These are phyloP conservation scores for Parascotia fuliginaria DNA, from an alignment of 2,888 invertebrate genomes.

Conservation along the genomic window DNA sequence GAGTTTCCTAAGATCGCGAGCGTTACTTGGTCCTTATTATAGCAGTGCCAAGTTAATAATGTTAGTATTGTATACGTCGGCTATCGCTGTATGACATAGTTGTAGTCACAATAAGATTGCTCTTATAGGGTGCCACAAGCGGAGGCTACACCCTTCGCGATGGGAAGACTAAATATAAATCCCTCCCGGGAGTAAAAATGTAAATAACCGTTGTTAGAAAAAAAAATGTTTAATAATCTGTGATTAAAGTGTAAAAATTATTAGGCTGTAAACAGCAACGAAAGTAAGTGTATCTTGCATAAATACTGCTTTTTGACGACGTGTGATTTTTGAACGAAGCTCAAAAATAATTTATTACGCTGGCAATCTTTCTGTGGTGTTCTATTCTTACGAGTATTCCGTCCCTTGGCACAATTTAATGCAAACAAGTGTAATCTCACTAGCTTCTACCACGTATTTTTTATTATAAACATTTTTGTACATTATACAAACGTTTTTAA, in stretches of 20 bases:
- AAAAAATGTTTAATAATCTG: constrained; percentile 59
- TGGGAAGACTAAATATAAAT: constrained; percentile 64
- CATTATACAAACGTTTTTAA: constrained; percentile 49
- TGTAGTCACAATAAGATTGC: constrained; percentile 57
- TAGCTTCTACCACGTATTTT: constrained; percentile 57
- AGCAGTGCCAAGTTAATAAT: constrained; percentile 61
- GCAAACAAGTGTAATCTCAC: constrained; percentile 66
- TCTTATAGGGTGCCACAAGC: constrained; percentile 60
- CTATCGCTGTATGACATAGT: constrained; percentile 44
- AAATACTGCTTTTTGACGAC: constrained; percentile 31
- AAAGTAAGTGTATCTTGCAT: constrained; percentile 48
- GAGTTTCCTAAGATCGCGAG: constrained; percentile 13
- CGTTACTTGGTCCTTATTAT: constrained; percentile 44
- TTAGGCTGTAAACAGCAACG: constrained; percentile 80
- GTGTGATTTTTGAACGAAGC: constrained; percentile 34
- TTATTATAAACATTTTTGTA: constrained; percentile 2
- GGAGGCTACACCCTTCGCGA: constrained; percentile 43
- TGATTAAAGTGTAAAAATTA: constrained; percentile 68
- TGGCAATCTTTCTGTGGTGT: constrained; percentile 35
- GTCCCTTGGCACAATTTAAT: constrained; percentile 73
- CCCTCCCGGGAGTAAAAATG: constrained; percentile 68
- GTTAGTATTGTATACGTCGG: constrained; percentile 27
- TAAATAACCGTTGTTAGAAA: constrained; percentile 64
- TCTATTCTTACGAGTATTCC: constrained; percentile 59
- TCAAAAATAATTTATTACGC: constrained; percentile 34